Evolutionary conservation across 2,888 invertebrate species (phyloP), one percentile per base, ranked within the genome.

Genomic region (Nomada goodeniana): DNA sequence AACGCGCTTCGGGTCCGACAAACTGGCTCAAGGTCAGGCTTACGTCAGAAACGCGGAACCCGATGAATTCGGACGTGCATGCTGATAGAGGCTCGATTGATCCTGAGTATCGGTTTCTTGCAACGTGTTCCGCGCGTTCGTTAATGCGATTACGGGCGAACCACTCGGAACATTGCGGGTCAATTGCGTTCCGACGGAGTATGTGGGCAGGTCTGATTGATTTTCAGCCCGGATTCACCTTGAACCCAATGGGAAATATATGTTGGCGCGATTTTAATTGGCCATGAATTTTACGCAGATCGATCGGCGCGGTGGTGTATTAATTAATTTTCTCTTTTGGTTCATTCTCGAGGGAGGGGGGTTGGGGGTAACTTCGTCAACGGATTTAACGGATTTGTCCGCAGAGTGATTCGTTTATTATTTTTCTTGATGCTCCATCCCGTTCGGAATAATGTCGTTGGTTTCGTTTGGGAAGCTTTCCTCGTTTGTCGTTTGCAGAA

Each of bases 11-110:
- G 26, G 42, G 61, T 53, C 57, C 15, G 44, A 50, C 15, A 50
- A 87, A 88, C 59, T 86, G 84, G 86, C 55, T 86, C 88, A 87
- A 84, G 88, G 88, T 78, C 79, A 44, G 13, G 68, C 60, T 71
- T 75, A 64, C 84, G 87, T 88, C 88, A 86, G 70, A 80, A 68
- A 57, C 61, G 69, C 65, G 52, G 61, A 84, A 85, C 72, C 61
- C 61, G 60, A 68, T 83, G 88, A 87, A 88, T 86, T 88, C 59
- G 72, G 44, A 76, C 71, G 64, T 74, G 64, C 82, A 76, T 79
- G 68, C 76, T 67, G 42, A 60, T 20, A 10, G 52, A 47, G 63
- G 47, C 70, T 73, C 81, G 74, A 86, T 86, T 76, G 81, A 76
- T 71, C 44, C 75, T 23, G 55, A 65, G 72, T 60, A 71, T 73